phyloP scores from a whole-genome alignment of 2,797 vertebrate species.

The Fratercula arctica region DNA sequence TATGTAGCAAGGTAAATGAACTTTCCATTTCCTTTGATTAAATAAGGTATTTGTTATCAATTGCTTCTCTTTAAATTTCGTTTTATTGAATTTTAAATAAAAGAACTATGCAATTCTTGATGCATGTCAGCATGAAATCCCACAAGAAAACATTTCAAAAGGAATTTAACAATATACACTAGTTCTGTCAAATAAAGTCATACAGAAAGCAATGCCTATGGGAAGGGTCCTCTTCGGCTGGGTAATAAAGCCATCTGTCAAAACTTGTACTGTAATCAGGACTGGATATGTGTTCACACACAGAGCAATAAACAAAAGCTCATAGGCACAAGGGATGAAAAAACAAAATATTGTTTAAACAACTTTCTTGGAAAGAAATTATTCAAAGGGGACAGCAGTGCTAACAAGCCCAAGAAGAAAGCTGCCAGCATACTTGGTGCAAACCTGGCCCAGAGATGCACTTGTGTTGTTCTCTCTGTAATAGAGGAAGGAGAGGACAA shows the following conservation, averaged over 20 bases:
- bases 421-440: background rate
- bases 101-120: background rate
- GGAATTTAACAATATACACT: background rate
- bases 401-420: background rate
- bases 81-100: constrained; percentile 29
- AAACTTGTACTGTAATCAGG: background rate
- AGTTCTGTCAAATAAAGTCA: constrained; percentile 10
- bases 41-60: background rate
- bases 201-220: background rate
- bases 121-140: background rate
- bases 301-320: constrained; percentile 9
- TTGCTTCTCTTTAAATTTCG: background rate
- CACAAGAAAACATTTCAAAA: constrained; percentile 24
- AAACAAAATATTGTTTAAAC: background rate
- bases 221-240: background rate
- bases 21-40: background rate
- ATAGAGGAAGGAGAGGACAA: background rate
- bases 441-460: background rate
- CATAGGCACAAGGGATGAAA: background rate
- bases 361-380: background rate
- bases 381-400: background rate
- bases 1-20: background rate
- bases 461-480: background rate
- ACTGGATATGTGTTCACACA: background rate
- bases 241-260: constrained; percentile 27